Percentiles rank a stretch among this genome's conserved stretches.
These are phyloP conservation scores for Chloroceryle aenea DNA, from an alignment of 2,113 vertebrate species.

Conservation along the genomic window DNA sequence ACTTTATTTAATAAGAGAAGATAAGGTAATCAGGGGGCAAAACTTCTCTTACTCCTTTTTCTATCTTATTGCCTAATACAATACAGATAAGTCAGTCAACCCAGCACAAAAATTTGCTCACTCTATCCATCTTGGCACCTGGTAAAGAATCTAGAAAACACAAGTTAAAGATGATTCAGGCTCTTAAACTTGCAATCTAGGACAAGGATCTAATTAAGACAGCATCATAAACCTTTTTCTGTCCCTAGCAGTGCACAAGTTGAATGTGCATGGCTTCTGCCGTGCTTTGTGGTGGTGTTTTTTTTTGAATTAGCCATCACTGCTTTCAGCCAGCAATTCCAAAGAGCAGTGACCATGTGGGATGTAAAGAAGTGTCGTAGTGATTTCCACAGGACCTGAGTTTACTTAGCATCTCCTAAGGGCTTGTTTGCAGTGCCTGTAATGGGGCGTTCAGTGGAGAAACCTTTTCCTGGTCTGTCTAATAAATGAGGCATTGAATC, in stretches of 20 bases:
- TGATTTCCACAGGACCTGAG: neutral
- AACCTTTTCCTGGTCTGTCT: neutral
- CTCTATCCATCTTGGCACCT: neutral
- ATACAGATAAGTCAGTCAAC: neutral
- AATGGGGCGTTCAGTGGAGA: neutral
- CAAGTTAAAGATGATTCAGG: neutral
- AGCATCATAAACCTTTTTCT: neutral
- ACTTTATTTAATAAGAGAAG: neutral
- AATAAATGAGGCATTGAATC: neutral
- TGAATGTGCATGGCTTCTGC: neutral
- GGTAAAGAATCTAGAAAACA: neutral
- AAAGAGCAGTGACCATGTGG: neutral
- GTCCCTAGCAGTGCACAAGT: neutral
- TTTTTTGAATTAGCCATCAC: neutral
- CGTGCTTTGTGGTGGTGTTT: neutral
- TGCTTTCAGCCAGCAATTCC: neutral
- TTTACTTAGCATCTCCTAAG: neutral
- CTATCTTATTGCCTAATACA: neutral
- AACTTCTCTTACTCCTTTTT: neutral
- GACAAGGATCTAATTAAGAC: neutral
- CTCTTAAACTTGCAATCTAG: neutral
- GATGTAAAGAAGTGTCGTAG: neutral
- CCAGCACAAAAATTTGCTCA: neutral
- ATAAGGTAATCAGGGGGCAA: neutral
- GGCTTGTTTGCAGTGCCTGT: neutral